A percentile compares a stretch with the other conserved stretches of the same genome.
These are phyloP conservation scores for Catharus minimus DNA, from an alignment of 2,113 vertebrate species.

Conservation along the genomic window DNA sequence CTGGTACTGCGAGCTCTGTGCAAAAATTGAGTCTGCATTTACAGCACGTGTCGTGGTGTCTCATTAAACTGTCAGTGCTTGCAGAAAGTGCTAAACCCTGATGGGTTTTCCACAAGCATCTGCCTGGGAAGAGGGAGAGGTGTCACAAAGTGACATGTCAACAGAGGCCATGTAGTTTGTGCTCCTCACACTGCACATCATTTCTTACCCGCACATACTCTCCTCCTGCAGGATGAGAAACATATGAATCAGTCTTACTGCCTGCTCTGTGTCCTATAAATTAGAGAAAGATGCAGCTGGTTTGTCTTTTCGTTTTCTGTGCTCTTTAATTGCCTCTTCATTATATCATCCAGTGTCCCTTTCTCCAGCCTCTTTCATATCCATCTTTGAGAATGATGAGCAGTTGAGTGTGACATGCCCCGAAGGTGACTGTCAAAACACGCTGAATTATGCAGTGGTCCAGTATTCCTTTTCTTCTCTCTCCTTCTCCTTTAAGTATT, in stretches of 20 bases:
- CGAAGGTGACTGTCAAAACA: slow-evolving; percentile 52
- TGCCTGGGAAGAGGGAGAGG: slow-evolving; percentile 18
- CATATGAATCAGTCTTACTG: not conserved
- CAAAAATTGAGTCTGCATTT: not conserved
- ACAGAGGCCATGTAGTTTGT: not conserved
- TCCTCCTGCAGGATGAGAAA: not conserved
- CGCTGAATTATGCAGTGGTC: slow-evolving; percentile 37
- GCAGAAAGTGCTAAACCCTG: slow-evolving; percentile 42
- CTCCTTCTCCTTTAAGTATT: not conserved
- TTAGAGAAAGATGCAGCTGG: slow-evolving; percentile 40
- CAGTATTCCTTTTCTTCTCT: slow-evolving; percentile 3
- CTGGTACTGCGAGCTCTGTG: not conserved
- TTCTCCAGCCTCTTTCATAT: slow-evolving; percentile 34
- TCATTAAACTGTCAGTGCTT: slow-evolving; percentile 18
- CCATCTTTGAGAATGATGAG: slow-evolving; percentile 53
- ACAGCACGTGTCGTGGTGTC: not conserved
- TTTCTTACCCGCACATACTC: not conserved
- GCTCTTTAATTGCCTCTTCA: slow-evolving; percentile 37
- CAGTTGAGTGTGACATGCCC: slow-evolving; percentile 34
- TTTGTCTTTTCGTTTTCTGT: slow-evolving; percentile 23
- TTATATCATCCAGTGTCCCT: slow-evolving; percentile 25
- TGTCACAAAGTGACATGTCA: slow-evolving; percentile 35
- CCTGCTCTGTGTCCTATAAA: not conserved
- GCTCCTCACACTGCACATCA: not conserved
- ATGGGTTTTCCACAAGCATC: slow-evolving; percentile 35